Evolutionary conservation across 1,140 invertebrate genomes (phyloP), one percentile per base, ranked within the genome.

Genomic region (Papilio machaon): DNA sequence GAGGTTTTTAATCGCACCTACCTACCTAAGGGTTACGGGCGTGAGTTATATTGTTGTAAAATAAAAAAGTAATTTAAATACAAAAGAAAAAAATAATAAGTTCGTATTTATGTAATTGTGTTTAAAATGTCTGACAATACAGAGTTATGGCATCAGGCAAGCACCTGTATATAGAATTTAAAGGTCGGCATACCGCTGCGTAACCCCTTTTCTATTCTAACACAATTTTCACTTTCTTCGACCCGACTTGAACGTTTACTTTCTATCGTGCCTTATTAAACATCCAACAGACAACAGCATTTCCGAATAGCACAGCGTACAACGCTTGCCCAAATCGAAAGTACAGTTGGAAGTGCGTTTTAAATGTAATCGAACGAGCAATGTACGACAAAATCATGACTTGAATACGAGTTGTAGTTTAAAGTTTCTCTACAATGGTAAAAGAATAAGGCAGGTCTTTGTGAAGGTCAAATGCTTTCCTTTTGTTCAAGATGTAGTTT

Each of bases 171-270:
- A 67, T 67, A 79, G 60, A 79, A 67, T 60, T n/a, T 64, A 70
- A 78, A 79, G 77, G 77, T 79, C 60, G 77, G 77, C 58, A 46
- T 64, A 79, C 77, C 77, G 77, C 77, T 79, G 38, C 77, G 43
- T 79, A 79, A 79, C 75, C 54, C 67, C 77, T 82, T 83, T 82
- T 81, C 82, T 83, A 82, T 81, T 83, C 49, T 82, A 82, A 81
- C 82, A 81, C 80, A 81, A 80, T 83, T 83, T 83, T 83, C 82
- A 81, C 82, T 83, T 82, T 83, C 82, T 47, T 54, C 64, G 80
- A 80, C 78, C 80, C 73, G 77, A 60, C 76, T 78, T n/a, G 15
- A 78, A 78, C 77, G 77, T 74, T 83, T 82, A 80, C 82, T 83
- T 83, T 83, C 80, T 78, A 82, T 80, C 77, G 77, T 67, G 58